These are phyloP conservation scores for Lasioglossum zephyrum DNA, from an alignment of 2,888 invertebrate species.

Conservation along the genomic window DNA sequence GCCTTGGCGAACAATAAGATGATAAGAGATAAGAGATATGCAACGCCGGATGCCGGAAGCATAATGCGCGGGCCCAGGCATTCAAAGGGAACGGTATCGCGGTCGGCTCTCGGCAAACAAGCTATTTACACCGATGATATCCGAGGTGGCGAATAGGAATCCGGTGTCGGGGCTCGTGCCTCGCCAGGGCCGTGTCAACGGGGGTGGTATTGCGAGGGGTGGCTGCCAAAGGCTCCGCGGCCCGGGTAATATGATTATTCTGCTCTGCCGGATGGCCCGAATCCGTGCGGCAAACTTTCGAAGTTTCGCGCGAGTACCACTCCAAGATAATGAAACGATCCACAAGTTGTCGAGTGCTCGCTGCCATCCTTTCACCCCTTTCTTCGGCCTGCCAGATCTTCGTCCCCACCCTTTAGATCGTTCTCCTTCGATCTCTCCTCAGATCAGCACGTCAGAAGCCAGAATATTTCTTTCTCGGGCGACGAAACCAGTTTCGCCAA, in stretches of 20 bases:
- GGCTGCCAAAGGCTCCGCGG: conserved; percentile 71
- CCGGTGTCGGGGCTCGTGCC: conserved; percentile 57
- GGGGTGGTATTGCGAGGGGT: conserved; percentile 25
- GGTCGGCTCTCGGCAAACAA: conserved; percentile 44
- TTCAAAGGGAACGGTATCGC: conserved; percentile 40
- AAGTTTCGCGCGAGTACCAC: conserved; percentile 78
- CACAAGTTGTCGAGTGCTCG: conserved; percentile 79
- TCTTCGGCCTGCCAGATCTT: conserved; percentile 18
- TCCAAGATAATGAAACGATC: conserved; percentile 81
- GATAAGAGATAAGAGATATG: conserved; percentile 39
- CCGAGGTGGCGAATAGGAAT: conserved; percentile 65
- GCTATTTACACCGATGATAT: conserved; percentile 65
- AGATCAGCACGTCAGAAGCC: neutral
- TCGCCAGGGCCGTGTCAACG: conserved; percentile 65
- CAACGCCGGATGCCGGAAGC: conserved; percentile 29
- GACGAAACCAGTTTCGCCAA: neutral
- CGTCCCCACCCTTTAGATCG: neutral
- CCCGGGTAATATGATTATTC: conserved; percentile 75
- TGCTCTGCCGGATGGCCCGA: conserved; percentile 75
- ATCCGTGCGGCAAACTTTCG: conserved; percentile 76
- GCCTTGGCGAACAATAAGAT: conserved; percentile 39
- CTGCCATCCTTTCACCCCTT: conserved; percentile 35
- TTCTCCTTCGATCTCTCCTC: neutral
- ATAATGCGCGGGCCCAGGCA: conserved; percentile 38
- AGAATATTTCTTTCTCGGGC: neutral